Evolutionary conservation across 2,113 vertebrate genomes (phyloP).

Genomic region (Scolopax mira): DNA sequence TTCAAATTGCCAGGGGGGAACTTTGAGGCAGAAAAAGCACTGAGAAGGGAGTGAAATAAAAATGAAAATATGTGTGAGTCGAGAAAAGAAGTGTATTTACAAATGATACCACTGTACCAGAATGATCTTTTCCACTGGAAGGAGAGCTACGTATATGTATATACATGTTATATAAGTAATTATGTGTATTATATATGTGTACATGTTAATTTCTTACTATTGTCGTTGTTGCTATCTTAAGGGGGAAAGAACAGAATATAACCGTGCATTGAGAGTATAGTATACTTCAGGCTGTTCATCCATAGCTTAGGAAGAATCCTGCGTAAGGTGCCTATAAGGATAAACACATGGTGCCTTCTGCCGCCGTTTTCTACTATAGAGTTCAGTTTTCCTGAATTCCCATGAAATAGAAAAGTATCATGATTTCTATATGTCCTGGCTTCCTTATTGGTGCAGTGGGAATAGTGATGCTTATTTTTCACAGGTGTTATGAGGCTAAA

Average conservation of each 20-base stretch:
- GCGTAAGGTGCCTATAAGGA: neutral
- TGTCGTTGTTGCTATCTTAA: neutral
- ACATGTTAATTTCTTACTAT: neutral
- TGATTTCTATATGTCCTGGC: neutral
- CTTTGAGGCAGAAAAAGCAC: conserved; percentile 43
- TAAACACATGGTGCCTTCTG: neutral
- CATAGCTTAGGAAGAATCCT: neutral
- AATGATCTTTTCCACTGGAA: neutral
- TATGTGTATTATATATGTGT: neutral
- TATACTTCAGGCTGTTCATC: neutral
- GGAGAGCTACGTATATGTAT: neutral
- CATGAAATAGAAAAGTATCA: neutral
- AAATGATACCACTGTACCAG: neutral
- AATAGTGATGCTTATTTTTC: neutral
- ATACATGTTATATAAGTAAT: neutral
- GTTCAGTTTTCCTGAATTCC: neutral
- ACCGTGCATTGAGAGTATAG: neutral
- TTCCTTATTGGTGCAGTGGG: neutral
- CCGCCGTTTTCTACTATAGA: neutral
- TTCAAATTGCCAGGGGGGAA: conserved; percentile 47
- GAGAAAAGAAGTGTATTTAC: neutral
- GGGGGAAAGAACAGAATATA: neutral
- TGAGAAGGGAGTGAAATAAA: neutral
- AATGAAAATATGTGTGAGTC: neutral
- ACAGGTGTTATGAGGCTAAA: conserved; percentile 1